Conservation (phyloP, 2,113 vertebrate species). For the Tragelaphus scriptus region DNA sequence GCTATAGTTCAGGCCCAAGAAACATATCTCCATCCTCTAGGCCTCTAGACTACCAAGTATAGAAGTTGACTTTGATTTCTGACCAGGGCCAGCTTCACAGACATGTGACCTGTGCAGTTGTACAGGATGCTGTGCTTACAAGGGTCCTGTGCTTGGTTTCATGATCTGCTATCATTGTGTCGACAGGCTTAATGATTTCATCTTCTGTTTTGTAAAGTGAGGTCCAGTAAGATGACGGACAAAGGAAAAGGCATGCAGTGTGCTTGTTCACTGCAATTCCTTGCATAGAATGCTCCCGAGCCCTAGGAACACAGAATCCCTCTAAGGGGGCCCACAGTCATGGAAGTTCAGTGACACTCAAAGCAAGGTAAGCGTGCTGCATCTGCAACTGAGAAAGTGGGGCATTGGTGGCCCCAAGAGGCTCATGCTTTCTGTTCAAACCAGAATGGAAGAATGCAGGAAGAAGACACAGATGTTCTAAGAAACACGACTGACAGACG, state of each 20-base stretch:
- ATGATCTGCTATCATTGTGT: background rate
- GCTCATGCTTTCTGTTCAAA: background rate
- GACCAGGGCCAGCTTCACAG: background rate
- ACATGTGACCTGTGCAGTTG: background rate
- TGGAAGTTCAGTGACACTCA: background rate
- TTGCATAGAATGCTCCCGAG: background rate
- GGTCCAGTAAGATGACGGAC: background rate
- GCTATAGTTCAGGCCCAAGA: background rate
- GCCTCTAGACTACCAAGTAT: background rate
- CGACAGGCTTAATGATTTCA: background rate
- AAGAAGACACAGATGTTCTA: background rate
- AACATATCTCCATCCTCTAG: background rate
- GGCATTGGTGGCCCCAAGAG: fast-evolving
- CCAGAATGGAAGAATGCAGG: background rate
- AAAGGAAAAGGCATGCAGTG: fast-evolving
- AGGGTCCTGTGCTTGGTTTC: background rate
- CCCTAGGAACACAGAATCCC: background rate
- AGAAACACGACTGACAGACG: background rate
- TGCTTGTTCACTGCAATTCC: background rate
- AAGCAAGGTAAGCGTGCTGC: background rate
- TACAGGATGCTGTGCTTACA: background rate
- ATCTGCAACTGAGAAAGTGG: background rate
- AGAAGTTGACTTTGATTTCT: background rate
- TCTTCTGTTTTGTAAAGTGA: background rate
- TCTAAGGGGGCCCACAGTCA: background rate